A percentile compares a stretch with the other conserved stretches of the same genome.
Evolutionary conservation across 2,797 vertebrate species (phyloP).

Genomic region (Chelidonichthys spinosus): DNA sequence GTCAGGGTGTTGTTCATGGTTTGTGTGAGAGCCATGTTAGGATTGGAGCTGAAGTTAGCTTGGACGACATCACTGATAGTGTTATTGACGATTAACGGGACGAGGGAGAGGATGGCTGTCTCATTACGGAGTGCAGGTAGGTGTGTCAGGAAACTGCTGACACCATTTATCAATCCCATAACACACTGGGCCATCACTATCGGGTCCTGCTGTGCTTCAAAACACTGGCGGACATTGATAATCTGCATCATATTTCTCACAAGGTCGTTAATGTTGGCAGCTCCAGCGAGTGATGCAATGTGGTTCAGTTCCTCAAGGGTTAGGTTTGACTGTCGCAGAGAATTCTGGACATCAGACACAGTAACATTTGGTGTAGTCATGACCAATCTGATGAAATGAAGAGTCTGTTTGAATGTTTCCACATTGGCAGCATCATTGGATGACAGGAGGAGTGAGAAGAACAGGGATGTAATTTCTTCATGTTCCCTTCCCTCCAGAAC

Average conservation of each 20-base stretch:
- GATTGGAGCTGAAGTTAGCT: constrained; percentile 36
- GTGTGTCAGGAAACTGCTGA: constrained; percentile 62
- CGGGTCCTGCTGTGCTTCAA: constrained; percentile 51
- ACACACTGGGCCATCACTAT: constrained; percentile 65
- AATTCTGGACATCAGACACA: constrained; percentile 62
- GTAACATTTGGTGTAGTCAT: constrained; percentile 62
- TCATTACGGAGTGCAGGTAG: constrained; percentile 60
- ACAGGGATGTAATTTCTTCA: constrained; percentile 48
- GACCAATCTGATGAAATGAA: constrained; percentile 72
- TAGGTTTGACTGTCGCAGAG: constrained; percentile 76
- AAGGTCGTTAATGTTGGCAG: constrained; percentile 55
- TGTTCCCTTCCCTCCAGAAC: constrained; percentile 24
- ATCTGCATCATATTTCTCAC: constrained; percentile 61
- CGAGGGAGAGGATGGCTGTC: constrained; percentile 58
- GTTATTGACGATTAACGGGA: constrained; percentile 62
- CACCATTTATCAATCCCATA: constrained; percentile 57
- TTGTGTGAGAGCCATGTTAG: constrained; percentile 44
- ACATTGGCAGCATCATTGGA: constrained; percentile 49
- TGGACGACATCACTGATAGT: constrained; percentile 46
- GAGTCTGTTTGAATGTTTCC: constrained; percentile 56
- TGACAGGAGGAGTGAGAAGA: constrained; percentile 72
- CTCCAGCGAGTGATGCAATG: constrained; percentile 55
- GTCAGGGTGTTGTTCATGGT: constrained; percentile 61
- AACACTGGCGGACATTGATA: constrained; percentile 65
- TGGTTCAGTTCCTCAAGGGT: constrained; percentile 70